A percentile compares a stretch with the other conserved stretches of the same genome.
phyloP scores from a whole-genome alignment of 2,888 invertebrate species.

The Ceramica pisi region DNA sequence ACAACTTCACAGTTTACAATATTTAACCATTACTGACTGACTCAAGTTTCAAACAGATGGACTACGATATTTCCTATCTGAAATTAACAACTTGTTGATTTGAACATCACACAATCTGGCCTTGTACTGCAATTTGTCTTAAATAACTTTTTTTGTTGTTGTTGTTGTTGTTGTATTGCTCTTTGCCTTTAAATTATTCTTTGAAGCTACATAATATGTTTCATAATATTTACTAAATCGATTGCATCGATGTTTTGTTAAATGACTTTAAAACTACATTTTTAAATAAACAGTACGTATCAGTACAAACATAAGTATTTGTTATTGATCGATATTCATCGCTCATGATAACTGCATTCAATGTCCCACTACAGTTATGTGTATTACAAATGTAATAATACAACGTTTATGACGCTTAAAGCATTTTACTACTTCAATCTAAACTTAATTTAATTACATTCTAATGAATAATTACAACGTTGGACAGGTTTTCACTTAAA shows the following conservation, averaged over 20 bases:
- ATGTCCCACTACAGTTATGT: slow-evolving; percentile 7
- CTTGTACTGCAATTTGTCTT: not conserved
- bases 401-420: slow-evolving; percentile 13
- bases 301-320: slow-evolving; percentile 12
- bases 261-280: slow-evolving; percentile 10
- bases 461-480: slow-evolving; percentile 40
- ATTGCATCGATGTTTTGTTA: slow-evolving; percentile 16
- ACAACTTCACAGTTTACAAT: slow-evolving; percentile 9
- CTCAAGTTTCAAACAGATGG: slow-evolving; percentile 9
- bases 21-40: slow-evolving; percentile 1
- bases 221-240: not conserved
- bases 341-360: slow-evolving; percentile 8
- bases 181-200: slow-evolving; percentile 6
- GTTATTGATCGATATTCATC: slow-evolving; percentile 14
- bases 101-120: not conserved
- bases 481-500: slow-evolving; percentile 49
- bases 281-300: slow-evolving; percentile 2
- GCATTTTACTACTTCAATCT: slow-evolving; percentile 34
- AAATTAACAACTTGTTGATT: not conserved
- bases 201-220: slow-evolving; percentile 2
- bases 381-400: slow-evolving; percentile 23
- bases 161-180: slow-evolving; percentile 1
- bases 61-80: not conserved
- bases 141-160: too few species aligned
- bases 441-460: slow-evolving; percentile 47